These are phyloP conservation scores for Aplidium turbinatum DNA, from an alignment of 23 tunicate genomes.

Conservation along the genomic window DNA sequence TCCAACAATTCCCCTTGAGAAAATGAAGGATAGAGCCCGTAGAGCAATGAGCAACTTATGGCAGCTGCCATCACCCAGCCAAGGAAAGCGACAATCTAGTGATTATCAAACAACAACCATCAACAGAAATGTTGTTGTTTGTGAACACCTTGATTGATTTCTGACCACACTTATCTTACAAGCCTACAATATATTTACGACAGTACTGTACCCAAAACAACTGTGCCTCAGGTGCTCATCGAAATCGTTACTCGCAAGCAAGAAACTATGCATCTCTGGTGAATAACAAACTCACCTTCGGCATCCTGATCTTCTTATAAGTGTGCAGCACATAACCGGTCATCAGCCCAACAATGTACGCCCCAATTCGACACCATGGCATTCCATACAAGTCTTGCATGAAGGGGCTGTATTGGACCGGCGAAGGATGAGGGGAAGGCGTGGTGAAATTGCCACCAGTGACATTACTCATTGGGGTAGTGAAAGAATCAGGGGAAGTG, in stretches of 20 bases:
- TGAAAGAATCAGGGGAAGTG: no score
- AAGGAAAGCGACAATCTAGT: slow-evolving; percentile 34
- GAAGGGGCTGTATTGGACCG: slow-evolving; percentile 32
- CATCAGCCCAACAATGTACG: slow-evolving; percentile 71
- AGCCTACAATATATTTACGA: no score
- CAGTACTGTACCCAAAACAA: no score
- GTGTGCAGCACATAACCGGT: slow-evolving; percentile 69
- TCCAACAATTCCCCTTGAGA: not conserved
- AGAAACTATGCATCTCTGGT: no score
- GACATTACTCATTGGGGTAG: no score
- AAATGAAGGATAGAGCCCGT: slow-evolving; percentile 42
- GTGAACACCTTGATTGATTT: no score
- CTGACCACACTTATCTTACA: no score
- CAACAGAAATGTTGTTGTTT: no score
- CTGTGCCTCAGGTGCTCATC: no score
- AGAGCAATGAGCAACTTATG: slow-evolving; percentile 9
- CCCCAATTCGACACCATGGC: slow-evolving; percentile 83
- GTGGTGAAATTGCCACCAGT: no score
- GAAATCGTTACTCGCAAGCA: no score
- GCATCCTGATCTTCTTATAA: slow-evolving; percentile 44
- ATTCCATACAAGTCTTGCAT: slow-evolving; percentile 57
- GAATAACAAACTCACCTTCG: slow-evolving; percentile 66
- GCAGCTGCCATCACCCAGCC: slow-evolving; percentile 48
- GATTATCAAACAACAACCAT: not conserved
- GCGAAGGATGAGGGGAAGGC: not conserved